Percentiles rank a stretch among this genome's conserved stretches.
phyloP scores from a whole-genome alignment of 2,888 invertebrate species.

The Drosophila multiciliata region DNA sequence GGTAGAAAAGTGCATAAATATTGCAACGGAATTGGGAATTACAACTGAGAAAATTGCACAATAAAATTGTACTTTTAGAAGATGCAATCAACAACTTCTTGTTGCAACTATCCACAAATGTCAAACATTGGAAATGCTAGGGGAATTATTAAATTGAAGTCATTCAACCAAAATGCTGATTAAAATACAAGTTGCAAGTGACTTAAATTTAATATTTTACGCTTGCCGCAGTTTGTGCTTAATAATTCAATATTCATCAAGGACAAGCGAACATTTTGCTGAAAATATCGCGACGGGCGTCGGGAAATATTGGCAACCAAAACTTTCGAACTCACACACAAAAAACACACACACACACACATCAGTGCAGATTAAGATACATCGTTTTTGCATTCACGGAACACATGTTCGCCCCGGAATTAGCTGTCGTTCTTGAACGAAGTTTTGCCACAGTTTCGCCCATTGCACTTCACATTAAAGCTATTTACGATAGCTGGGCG shows the following conservation, averaged over 20 bases:
- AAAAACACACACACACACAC: conserved; percentile 27
- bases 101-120: not conserved
- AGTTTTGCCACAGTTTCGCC: conserved; percentile 54
- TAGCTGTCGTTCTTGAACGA: conserved; percentile 61
- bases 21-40: not conserved
- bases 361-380: conserved; percentile 51
- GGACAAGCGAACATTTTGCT: conserved; percentile 26
- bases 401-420: conserved; percentile 64
- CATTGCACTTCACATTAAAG: conserved; percentile 64
- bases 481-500: conserved; percentile 49
- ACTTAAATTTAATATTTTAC: conserved; percentile 19
- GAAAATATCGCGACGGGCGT: conserved; percentile 24
- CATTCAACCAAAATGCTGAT: not conserved
- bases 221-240: conserved; percentile 11
- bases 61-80: not conserved
- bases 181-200: conserved; percentile 5
- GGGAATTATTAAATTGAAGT: not conserved
- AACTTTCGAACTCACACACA: conserved; percentile 46
- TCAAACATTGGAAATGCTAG: not conserved
- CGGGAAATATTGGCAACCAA: conserved; percentile 32
- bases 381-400: conserved; percentile 70
- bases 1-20: conserved; percentile 1
- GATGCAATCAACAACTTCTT: not conserved
- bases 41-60: not conserved
- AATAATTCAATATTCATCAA: conserved; percentile 57